A percentile compares a stretch with the other conserved stretches of the same genome.
Conservation (phyloP, 2,797 vertebrate species). For the Halcyon chelicuti region DNA sequence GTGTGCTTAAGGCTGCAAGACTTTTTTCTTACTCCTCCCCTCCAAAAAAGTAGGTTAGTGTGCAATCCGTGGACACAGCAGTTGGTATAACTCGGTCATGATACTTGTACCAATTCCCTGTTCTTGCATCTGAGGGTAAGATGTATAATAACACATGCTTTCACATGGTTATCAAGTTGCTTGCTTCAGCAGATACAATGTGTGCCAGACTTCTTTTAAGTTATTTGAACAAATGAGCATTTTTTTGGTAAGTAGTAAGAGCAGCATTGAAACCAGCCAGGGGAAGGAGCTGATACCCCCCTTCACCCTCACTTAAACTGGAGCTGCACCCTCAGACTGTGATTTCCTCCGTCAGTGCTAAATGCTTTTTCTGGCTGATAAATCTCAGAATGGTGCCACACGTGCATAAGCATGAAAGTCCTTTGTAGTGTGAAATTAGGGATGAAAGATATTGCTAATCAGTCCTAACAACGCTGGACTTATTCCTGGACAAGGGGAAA, state of each 20-base stretch:
- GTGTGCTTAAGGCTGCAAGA: neutral
- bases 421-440: slow-evolving; percentile 49
- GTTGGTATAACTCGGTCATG: neutral
- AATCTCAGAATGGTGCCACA: neutral
- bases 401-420: slow-evolving; percentile 2
- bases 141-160: neutral
- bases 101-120: neutral
- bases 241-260: neutral
- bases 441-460: slow-evolving; percentile 55
- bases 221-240: neutral
- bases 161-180: neutral
- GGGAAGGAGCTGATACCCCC: neutral
- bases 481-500: slow-evolving; percentile 28
- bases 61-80: neutral
- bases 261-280: neutral
- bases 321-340: neutral
- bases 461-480: slow-evolving; percentile 26
- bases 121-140: neutral
- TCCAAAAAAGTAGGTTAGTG: neutral
- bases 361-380: slow-evolving; percentile 16
- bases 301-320: neutral
- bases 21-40: neutral
- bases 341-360: neutral
- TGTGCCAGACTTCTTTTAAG: neutral
- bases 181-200: neutral